These are phyloP conservation scores for Platysteira castanea DNA, from an alignment of 2,113 vertebrate genomes.

Conservation along the genomic window DNA sequence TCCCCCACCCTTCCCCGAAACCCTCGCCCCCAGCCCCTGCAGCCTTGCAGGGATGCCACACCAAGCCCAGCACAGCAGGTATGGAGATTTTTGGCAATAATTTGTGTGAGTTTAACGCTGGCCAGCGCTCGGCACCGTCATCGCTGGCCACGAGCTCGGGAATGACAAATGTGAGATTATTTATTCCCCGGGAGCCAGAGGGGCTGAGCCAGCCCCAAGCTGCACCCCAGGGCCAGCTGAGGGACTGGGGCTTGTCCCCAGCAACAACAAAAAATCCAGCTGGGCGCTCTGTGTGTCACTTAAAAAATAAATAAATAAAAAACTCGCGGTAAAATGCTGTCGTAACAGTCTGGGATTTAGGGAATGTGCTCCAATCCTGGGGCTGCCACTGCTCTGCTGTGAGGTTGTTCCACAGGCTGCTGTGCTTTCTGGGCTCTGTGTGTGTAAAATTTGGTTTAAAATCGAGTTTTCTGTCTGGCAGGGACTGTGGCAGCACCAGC, in stretches of 20 bases:
- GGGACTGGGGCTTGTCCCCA: background rate
- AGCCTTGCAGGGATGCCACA: background rate
- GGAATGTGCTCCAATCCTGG: background rate
- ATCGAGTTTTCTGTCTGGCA: background rate
- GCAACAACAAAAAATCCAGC: background rate
- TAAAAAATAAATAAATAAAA: rapidly evolving
- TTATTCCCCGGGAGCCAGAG: background rate
- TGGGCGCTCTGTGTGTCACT: background rate
- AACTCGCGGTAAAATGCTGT: rapidly evolving
- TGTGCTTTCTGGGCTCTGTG: background rate
- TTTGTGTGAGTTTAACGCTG: background rate
- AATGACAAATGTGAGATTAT: background rate
- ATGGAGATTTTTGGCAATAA: background rate
- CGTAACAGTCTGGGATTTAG: background rate
- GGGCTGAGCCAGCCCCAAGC: background rate
- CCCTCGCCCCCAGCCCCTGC: background rate
- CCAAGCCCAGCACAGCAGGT: slow-evolving; percentile 17
- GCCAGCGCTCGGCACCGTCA: background rate
- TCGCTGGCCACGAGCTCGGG: background rate
- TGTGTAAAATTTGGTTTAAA: background rate
- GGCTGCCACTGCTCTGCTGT: background rate
- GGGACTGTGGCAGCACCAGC: background rate
- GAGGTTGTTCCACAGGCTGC: background rate
- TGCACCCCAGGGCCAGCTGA: background rate
- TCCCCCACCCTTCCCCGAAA: background rate